Evolutionary conservation across 2,113 vertebrate genomes (phyloP), one percentile per base, ranked within the genome.

Genomic region (Loxodonta africana): DNA sequence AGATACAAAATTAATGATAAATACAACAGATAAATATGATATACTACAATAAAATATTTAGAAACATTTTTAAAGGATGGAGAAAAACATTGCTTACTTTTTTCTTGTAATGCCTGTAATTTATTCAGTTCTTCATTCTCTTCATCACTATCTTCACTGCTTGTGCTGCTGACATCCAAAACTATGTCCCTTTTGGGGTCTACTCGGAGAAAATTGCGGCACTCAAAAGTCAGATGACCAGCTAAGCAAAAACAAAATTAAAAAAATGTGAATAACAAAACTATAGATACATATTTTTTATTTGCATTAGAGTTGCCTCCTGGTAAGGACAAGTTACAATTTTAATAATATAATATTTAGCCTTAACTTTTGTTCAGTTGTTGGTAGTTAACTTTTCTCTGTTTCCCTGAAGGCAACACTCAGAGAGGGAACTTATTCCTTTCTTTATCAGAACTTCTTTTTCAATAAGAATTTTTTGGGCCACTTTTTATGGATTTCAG

Each of bases 161-260:
- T 99, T 80, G 99, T 99, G 98, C 99, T 99, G 98, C 99, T 99
- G 37, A 99, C 99, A 77, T 99, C 99, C 97, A 99, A 98, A 91
- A 99, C 99, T n/a, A 99, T 99, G 98, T 99, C 99, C 96, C 99
- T 99, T 97, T 99, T 99, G 21, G 99, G 99, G 96, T 99, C 99
- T 88, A 99, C 99, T 51, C 99, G 98, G 84, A 99, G 99, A 98
- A 99, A 99, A 97, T 99, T 99, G 95, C 99, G 98, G 95, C 99
- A 99, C 98, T 99, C 99, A 91, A 99, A 99, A 3, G 99, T 99
- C 96, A 99, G 98, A 95, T 99, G 99, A 65, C 99, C 99, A 85
- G 99, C 99, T 99, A 98, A 94, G 95, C 82, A 96, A 98, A 98
- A 95, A 14, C 11, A 30, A 94, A 97, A 93, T 15, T 69, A 18